Conservation (phyloP, 2,797 vertebrate genomes). For the Vespertilio murinus region DNA sequence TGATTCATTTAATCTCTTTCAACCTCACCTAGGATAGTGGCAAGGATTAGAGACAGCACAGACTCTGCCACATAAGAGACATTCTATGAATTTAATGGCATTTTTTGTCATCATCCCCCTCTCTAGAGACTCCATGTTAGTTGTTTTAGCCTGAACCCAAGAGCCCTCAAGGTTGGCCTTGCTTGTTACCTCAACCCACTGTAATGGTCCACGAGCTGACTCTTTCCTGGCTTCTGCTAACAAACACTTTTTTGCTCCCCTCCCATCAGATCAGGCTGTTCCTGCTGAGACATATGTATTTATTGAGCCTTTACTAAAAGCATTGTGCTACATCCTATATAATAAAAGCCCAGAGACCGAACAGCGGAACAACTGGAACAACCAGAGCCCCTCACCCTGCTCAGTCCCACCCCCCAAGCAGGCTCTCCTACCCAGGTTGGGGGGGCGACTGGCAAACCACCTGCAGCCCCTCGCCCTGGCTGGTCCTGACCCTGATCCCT, state of each 20-base stretch:
- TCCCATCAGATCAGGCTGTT: neutral
- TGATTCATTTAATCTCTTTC: neutral
- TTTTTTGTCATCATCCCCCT: neutral
- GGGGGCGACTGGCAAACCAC: too few relatives aligned
- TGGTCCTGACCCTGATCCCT: too few relatives aligned
- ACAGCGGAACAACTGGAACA: too few relatives aligned
- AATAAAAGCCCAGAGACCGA: too few relatives aligned
- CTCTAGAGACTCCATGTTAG: neutral
- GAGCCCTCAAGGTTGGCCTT: neutral
- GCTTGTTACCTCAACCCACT: neutral
- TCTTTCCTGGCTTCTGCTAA: neutral
- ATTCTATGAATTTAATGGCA: neutral
- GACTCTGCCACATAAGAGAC: neutral
- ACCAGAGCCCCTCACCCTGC: too few relatives aligned
- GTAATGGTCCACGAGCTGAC: neutral
- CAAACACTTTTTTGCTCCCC: neutral
- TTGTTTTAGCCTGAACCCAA: neutral
- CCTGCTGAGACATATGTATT: neutral
- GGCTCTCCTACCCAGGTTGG: too few relatives aligned
- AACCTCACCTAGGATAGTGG: neutral
- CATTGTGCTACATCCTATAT: neutral
- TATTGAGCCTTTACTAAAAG: neutral
- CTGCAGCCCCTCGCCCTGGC: too few relatives aligned
- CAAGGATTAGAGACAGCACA: neutral
- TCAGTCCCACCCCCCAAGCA: too few relatives aligned